Percentiles rank a stretch among this genome's conserved stretches.
Evolutionary conservation across 2,888 invertebrate species (phyloP).

Genomic region (Holacanthella duospinosa): DNA sequence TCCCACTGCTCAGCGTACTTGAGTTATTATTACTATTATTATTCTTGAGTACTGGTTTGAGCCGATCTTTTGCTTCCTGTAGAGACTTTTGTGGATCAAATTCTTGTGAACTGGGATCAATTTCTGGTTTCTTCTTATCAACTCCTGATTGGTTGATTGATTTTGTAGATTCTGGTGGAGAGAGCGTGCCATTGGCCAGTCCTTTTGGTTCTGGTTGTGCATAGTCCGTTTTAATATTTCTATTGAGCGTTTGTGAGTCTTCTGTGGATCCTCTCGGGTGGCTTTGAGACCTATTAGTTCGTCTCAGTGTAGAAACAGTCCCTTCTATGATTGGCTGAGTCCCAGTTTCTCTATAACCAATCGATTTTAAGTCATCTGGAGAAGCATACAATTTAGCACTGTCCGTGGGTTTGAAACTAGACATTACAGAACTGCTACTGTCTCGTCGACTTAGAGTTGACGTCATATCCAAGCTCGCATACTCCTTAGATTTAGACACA

Average conservation of each 20-base stretch:
- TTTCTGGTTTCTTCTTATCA: not conserved
- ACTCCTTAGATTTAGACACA: slow-evolving; percentile 43
- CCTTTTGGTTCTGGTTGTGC: slow-evolving; percentile 24
- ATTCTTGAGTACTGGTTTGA: slow-evolving; percentile 33
- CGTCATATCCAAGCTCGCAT: slow-evolving; percentile 40
- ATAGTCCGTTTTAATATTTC: slow-evolving; percentile 25
- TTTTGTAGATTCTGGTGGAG: not conserved
- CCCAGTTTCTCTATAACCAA: slow-evolving; percentile 46
- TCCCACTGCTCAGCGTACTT: slow-evolving; percentile 9
- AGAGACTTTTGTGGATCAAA: slow-evolving; percentile 36
- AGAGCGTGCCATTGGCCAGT: not conserved
- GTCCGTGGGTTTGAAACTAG: slow-evolving; percentile 79
- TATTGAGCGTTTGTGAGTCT: slow-evolving; percentile 11
- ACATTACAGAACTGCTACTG: slow-evolving; percentile 43
- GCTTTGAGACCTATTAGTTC: slow-evolving; percentile 35
- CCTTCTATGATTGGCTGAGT: not conserved
- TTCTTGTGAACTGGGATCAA: slow-evolving; percentile 8
- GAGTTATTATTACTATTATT: slow-evolving; percentile 18
- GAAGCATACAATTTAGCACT: slow-evolving; percentile 79
- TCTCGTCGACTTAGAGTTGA: slow-evolving; percentile 14
- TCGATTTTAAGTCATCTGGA: slow-evolving; percentile 68
- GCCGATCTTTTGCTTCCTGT: slow-evolving; percentile 36
- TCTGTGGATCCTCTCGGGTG: slow-evolving; percentile 40
- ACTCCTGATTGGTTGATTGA: not conserved
- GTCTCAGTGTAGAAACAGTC: not conserved